Base-by-base conservation (phyloP, 37 sponge, comb jelly and placozoan species). In the Spongilla lacustris region DNA sequence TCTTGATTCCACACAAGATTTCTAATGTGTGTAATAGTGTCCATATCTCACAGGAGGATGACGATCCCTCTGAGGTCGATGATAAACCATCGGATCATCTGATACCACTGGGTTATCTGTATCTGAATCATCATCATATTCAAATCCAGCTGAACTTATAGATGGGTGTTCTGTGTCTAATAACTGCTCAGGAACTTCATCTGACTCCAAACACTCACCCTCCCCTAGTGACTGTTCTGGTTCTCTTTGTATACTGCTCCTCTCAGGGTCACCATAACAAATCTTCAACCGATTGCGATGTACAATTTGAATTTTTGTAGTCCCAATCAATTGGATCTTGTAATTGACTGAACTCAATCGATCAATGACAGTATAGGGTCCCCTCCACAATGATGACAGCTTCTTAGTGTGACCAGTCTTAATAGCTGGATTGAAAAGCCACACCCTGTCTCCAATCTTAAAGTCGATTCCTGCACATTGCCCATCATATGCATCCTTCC, bases 321-420 rank as follows among this genome's bases (percentile, higher is more conserved):
- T 26, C 19, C 75, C 84, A 73, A 83, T 36, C 12, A 83, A 58
- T 38, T 81, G 70, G 41, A 81, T 68, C 24, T 30, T 71, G 73
- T 71, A 71, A 34, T 82, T 37, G 35, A 75, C 50, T 23, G 24
- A 27, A 73, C 50, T 26, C 22, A 74, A n/a, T n/a, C 19, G 26
- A 41, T 36, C 84, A 24, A 83, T 50, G 31, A 83, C 66, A 37
- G 74, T 83, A 83, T 83, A 83, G 17, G 84, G 84, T 28, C 84
- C 83, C 26, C 36, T 49, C 84, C 84, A 83, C 66, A 66, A 34
- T 27, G 74, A 38, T 27, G 74, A 49, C 74, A 83, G 74, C 19
- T 83, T 83, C 66, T 50, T 83, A 29, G 69, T 83, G 41, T 75
- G 25, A 49, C 75, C 84, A 38, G 24, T 29, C 71, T 83, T 83